phyloP scores from a whole-genome alignment of 2,113 vertebrate species.

The Nothoprocta perdicaria region DNA sequence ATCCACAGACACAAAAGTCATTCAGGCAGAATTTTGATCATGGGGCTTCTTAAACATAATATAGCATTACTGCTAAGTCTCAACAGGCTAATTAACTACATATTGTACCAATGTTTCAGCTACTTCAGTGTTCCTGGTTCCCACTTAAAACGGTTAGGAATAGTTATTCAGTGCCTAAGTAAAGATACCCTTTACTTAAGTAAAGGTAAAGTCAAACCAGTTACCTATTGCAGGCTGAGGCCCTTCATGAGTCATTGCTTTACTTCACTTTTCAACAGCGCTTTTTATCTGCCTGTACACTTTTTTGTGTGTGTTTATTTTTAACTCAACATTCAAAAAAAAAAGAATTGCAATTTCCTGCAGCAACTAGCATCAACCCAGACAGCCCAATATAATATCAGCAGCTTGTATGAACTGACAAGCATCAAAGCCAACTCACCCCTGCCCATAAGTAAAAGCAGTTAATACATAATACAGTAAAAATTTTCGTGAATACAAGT shows the following conservation, averaged over 20 bases:
- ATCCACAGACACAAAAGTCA: neutral
- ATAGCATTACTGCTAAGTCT: neutral
- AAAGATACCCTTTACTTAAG: neutral
- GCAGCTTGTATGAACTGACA: neutral
- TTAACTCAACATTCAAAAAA: neutral
- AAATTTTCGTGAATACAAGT: neutral
- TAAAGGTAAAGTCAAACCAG: neutral
- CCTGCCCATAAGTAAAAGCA: rapidly evolving
- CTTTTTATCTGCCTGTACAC: neutral
- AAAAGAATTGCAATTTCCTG: neutral
- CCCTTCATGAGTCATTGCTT: neutral
- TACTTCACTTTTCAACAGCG: neutral
- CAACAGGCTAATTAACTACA: neutral
- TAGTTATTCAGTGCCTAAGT: neutral
- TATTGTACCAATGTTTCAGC: neutral
- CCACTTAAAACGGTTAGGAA: neutral
- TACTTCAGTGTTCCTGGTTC: neutral
- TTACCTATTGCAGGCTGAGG: neutral
- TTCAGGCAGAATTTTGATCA: rapidly evolving
- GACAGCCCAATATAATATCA: neutral
- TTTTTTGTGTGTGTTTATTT: neutral
- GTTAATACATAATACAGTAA: neutral
- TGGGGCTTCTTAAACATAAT: neutral
- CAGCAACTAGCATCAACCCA: neutral
- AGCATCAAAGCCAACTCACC: neutral